Conservation (phyloP, 2,113 vertebrate genomes). For the Toxotes chatareus region DNA sequence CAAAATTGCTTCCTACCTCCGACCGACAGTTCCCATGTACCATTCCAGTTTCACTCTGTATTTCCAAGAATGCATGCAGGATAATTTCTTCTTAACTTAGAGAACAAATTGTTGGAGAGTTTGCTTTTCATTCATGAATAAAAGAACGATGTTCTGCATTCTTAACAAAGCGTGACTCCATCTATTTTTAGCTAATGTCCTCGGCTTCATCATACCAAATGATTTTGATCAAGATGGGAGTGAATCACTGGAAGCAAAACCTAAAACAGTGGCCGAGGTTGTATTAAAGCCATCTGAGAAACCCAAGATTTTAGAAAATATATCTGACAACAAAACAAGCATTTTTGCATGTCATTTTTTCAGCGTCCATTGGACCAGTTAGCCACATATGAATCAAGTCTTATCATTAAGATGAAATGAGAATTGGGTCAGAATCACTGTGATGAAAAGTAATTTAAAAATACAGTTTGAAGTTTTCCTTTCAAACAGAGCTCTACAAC, state of each 20-base stretch:
- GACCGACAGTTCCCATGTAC: constrained; percentile 59
- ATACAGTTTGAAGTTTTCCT: constrained; percentile 1
- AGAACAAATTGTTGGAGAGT: constrained; percentile 10
- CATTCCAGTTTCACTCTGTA: constrained; percentile 26
- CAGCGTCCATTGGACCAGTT: not conserved
- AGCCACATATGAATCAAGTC: not conserved
- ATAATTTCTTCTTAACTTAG: constrained; percentile 13
- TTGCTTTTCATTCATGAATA: not conserved
- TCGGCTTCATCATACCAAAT: not conserved
- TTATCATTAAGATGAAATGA: not conserved
- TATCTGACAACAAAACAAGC: not conserved
- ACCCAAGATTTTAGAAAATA: not conserved
- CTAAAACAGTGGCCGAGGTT: not conserved
- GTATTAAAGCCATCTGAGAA: not conserved
- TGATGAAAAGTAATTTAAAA: not conserved
- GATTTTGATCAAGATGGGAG: not conserved
- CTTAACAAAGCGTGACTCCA: constrained; percentile 6
- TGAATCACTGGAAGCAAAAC: not conserved
- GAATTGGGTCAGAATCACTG: not conserved
- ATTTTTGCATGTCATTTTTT: not conserved
- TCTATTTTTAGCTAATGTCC: not conserved
- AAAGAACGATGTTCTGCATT: not conserved
- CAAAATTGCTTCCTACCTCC: constrained; percentile 65
- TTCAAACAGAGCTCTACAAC: not conserved
- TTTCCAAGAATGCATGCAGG: constrained; percentile 18